Evolutionary conservation across 2,888 invertebrate species (phyloP), one percentile per base, ranked within the genome.

Genomic region (Dascillus cervinus): DNA sequence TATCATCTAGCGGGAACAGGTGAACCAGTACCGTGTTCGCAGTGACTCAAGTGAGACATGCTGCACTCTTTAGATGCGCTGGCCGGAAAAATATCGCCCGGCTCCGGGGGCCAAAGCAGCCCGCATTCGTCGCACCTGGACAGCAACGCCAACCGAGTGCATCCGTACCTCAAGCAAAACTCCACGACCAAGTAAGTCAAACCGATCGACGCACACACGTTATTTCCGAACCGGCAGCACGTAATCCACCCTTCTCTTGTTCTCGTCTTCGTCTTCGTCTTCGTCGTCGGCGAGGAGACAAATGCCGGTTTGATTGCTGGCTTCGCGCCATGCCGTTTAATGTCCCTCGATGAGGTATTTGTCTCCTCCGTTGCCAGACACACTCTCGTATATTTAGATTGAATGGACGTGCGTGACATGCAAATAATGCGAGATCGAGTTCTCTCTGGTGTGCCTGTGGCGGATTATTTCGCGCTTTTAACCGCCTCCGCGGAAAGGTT

Each of bases 31-130:
- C 23, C 30, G 36, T 37, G 26, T 13, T 27, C 26, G 25, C 31
- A 32, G 40, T 37, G 40, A 32, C 29, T 35, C 29, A 22, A 26
- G 34, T 32, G 37, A 36, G 37, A 37, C 63, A 88, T 88, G 88
- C 75, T 89, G 67, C 82, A 85, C 68, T 83, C 87, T 54, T 71
- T 89, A 68, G 87, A 87, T 73, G 81, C 82, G 65, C 75, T 89
- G 70, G 88, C 88, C 70, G 85, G 85, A 64, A 89, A 89, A 70
- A 82, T 88, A 66, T 87, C 88, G 65, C 87, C 88, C 61, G 83
- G 83, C 66, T 70, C 38, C 40, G 46, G 24, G 42, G 46, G 37
- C 34, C 52, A 52, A 25, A 44, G 44, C 44, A 56, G 47, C 44
- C 50, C 50, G 33, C 50, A 54, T 30, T 66, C 68, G 38, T 68